Conservation (phyloP, 2,797 vertebrate genomes). For the Diceros bicornis region DNA sequence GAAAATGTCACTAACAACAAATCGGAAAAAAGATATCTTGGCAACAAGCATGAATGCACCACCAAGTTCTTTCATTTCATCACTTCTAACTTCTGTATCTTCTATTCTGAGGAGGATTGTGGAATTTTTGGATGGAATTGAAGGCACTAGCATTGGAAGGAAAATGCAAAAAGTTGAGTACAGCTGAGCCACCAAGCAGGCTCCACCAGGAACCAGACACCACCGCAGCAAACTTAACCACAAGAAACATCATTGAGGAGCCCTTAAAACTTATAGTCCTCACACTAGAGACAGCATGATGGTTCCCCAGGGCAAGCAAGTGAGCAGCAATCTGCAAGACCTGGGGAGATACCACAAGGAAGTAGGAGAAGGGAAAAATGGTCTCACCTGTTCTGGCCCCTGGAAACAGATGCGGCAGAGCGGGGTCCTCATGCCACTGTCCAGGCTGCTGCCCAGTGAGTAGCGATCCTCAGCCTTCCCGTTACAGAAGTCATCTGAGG, state of each 20-base stretch:
- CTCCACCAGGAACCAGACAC: neutral
- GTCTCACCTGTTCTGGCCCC: conserved; percentile 97
- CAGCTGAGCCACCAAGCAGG: conserved; percentile 1
- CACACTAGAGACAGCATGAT: neutral
- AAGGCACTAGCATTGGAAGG: neutral
- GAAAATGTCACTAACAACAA: neutral
- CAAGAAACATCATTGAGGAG: neutral
- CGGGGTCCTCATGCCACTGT: conserved; percentile 97
- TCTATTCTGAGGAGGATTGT: conserved; percentile 4
- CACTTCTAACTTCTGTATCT: neutral
- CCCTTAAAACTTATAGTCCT: neutral
- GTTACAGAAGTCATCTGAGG: conserved; percentile 96
- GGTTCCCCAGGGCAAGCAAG: conserved; percentile 10
- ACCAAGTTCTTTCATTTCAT: neutral
- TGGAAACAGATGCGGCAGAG: conserved; percentile 99
- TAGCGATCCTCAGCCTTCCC: conserved; percentile 96
- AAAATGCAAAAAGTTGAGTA: conserved; percentile 28
- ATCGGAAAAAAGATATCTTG: conserved; percentile 37
- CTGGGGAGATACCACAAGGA: neutral
- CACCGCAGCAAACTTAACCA: conserved; percentile 29
- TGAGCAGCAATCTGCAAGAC: neutral
- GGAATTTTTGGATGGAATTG: neutral
- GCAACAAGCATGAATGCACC: neutral
- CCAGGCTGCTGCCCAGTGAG: conserved; percentile 97
- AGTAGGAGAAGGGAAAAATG: neutral